phyloP scores from a whole-genome alignment of 2,113 vertebrate species.

The Okapia johnstoni region DNA sequence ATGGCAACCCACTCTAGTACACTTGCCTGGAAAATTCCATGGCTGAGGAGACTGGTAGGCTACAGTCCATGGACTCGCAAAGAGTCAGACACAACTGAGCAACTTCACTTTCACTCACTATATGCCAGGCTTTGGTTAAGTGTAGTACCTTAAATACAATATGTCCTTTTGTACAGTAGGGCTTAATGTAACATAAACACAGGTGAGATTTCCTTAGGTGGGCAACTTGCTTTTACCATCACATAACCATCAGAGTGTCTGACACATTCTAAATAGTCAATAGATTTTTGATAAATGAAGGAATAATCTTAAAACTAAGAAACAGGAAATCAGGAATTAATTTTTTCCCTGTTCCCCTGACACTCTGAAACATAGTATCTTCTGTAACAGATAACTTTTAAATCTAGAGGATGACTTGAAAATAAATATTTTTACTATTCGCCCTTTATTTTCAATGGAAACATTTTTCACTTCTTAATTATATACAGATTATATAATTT shows the following conservation, averaged over 20 bases:
- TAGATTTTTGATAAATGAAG: neutral
- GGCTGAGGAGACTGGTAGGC: neutral
- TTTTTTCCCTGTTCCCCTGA: neutral
- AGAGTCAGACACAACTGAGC: accelerated
- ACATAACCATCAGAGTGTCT: neutral
- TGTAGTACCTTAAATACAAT: neutral
- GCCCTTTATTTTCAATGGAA: neutral
- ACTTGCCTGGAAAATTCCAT: neutral
- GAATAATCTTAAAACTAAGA: neutral
- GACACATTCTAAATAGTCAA: neutral
- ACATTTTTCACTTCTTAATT: neutral
- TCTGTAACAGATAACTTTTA: neutral
- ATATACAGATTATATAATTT: neutral
- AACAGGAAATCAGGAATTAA: neutral
- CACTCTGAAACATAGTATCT: neutral
- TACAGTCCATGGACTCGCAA: neutral
- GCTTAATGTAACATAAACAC: neutral
- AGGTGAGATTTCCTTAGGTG: neutral
- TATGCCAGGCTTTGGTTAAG: neutral
- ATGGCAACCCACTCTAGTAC: neutral
- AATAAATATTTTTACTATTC: neutral
- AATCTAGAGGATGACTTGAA: neutral
- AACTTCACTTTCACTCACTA: neutral
- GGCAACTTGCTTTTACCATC: neutral
- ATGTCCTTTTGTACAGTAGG: neutral